A percentile compares a stretch with the other conserved stretches of the same genome.
Evolutionary conservation across 2,888 invertebrate species (phyloP).

Genomic region (Parapristionchus giblindavisi): DNA sequence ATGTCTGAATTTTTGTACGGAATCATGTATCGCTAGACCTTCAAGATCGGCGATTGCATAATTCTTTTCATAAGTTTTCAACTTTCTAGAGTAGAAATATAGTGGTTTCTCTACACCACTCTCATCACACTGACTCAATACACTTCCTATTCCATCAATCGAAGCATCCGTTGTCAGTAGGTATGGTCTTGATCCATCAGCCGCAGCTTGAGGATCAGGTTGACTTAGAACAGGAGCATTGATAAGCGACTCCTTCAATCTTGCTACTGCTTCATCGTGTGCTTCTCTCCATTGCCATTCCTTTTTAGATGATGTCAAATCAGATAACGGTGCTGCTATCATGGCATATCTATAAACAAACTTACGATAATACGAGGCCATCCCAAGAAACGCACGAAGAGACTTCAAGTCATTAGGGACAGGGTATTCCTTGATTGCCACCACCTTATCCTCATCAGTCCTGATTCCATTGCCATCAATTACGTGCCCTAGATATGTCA

Average conservation of each 20-base stretch:
- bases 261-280: conserved; percentile 40
- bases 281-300: conserved; percentile 30
- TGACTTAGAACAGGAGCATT: conserved; percentile 36
- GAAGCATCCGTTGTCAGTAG: conserved; percentile 45
- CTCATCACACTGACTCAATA: conserved; percentile 40
- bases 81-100: conserved; percentile 37
- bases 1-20: conserved; percentile 35
- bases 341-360: conserved; percentile 46
- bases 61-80: conserved; percentile 39
- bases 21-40: conserved; percentile 42
- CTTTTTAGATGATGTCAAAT: conserved; percentile 39
- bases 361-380: conserved; percentile 47
- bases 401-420: conserved; percentile 39
- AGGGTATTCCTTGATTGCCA: conserved; percentile 37
- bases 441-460: conserved; percentile 39
- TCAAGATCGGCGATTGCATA: conserved; percentile 45
- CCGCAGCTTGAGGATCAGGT: conserved; percentile 44
- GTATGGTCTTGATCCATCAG: conserved; percentile 40
- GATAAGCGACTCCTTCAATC: conserved; percentile 38
- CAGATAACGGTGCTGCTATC: conserved; percentile 46
- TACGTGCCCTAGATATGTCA: conserved; percentile 44
- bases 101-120: conserved; percentile 39
- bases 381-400: conserved; percentile 49
- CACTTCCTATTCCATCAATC: conserved; percentile 41
- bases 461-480: conserved; percentile 32